Conservation (phyloP, 1,140 invertebrate species). For the Papilio xuthus region DNA sequence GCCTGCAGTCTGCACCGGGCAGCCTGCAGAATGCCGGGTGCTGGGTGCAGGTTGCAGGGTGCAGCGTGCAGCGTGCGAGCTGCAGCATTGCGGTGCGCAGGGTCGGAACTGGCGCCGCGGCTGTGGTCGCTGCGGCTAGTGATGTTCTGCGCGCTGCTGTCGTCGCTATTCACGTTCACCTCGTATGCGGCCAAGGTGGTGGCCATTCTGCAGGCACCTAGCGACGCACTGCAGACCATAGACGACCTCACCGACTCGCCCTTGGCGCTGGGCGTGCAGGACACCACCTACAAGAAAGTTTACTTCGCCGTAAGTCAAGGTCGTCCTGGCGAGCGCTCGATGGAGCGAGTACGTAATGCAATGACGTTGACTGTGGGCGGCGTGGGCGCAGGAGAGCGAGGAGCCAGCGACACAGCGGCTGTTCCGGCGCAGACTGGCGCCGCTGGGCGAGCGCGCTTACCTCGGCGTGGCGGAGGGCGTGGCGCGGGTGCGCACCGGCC, state of each 20-base stretch:
- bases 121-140: slow-evolving; percentile 79
- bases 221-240: slow-evolving; percentile 79
- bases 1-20: no score
- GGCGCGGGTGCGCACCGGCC: slow-evolving; percentile 76
- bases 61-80: not conserved
- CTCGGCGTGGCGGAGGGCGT: slow-evolving; percentile 79
- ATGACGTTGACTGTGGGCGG: not conserved
- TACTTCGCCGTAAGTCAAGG: slow-evolving; percentile 76
- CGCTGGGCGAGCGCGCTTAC: slow-evolving; percentile 79
- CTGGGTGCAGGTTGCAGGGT: no score
- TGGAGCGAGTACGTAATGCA: not conserved
- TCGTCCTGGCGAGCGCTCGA: no score
- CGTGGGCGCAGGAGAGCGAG: slow-evolving; percentile 72
- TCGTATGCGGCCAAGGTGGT: slow-evolving; percentile 85
- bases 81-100: slow-evolving; percentile 42
- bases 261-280: slow-evolving; percentile 81
- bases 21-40: no score
- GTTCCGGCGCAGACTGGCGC: slow-evolving; percentile 80
- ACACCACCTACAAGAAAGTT: slow-evolving; percentile 82
- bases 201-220: slow-evolving; percentile 83
- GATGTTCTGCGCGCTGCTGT: slow-evolving; percentile 80
- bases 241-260: slow-evolving; percentile 81
- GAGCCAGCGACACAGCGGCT: slow-evolving; percentile 80
- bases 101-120: slow-evolving; percentile 75
- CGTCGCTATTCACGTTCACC: slow-evolving; percentile 82